A percentile compares a stretch with the other conserved stretches of the same genome.
Conservation (phyloP, 2,797 vertebrate genomes). For the Antennarius maculatus region DNA sequence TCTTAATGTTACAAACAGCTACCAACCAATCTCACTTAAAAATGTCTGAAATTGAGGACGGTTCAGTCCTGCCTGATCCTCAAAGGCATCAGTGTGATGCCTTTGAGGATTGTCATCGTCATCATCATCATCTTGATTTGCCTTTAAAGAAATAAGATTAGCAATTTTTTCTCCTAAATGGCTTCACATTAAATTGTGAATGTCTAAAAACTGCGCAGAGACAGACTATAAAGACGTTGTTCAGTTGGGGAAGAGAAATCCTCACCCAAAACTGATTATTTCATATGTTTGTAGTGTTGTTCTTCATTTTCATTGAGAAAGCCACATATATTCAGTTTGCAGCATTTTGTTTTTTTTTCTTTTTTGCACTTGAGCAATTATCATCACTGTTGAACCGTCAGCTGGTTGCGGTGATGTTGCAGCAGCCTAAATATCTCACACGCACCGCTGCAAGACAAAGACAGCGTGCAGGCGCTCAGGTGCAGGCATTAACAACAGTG, state of each 20-base stretch:
- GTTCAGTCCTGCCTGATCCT: background rate
- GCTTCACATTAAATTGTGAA: background rate
- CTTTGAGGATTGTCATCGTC: background rate
- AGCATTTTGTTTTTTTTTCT: background rate
- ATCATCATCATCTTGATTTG: background rate
- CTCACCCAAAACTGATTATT: background rate
- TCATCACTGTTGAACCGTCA: constrained; percentile 4
- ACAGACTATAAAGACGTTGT: background rate
- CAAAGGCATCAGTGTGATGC: no score
- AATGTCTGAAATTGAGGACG: no score
- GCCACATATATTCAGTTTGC: constrained; percentile 13
- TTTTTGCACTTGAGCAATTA: constrained; percentile 21
- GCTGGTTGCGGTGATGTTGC: constrained; percentile 1
- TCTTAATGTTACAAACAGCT: background rate
- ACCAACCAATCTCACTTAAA: background rate
- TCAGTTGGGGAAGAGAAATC: background rate
- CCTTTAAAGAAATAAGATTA: background rate
- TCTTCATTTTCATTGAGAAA: background rate
- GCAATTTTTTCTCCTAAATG: background rate
- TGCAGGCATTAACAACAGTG: constrained; percentile 55
- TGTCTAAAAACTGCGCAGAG: background rate
- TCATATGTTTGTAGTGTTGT: background rate
- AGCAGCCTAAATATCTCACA: constrained; percentile 29
- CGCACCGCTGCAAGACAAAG: constrained; percentile 12
- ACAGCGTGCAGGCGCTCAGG: constrained; percentile 33